Evolutionary conservation across 2,797 vertebrate species (phyloP), one percentile per base, ranked within the genome.

Genomic region (Lacerta agilis): DNA sequence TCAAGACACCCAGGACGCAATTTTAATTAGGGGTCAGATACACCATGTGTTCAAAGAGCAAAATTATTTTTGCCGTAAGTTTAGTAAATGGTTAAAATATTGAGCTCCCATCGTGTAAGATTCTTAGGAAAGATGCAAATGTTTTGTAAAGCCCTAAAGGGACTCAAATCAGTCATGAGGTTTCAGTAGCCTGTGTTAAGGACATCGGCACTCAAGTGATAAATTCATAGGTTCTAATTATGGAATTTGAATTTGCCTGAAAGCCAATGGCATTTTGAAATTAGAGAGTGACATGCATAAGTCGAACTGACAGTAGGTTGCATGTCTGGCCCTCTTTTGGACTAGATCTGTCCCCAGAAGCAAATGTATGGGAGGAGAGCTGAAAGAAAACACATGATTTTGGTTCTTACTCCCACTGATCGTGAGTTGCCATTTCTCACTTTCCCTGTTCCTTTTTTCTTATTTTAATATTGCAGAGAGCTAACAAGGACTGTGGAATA

Each of bases 181-280:
- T 36, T 94, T 91, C 88, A 87, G 85, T 87, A 76, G 72, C 49
- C 23, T 82, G 66, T 61, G 55, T 73, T 58, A 71, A 45, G 92
- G 88, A 67, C 38, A 71, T 69, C 88, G 89, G 79, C 67, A 76
- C 38, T 83, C 75, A 72, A 43, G 79, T 88, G 66, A 55, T 75
- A 82, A 29, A 86, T 43, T 38, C 0, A 4, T 0, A 75, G 36
- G 72, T 27, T 87, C 33, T 75, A 66, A 33, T 80, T 79, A 0
- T 9, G 91, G 91, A 85, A 27, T 69, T 0, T 87, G 38, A 0
- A 45, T 85, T 92, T 91, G 66, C 25, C 17, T 87, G 85, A 29
- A 49, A 79, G n/a, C 49, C 61, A 79, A 11, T 84, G 83, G 83
- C 23, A 81, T 72, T 79, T 91, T 82, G 79, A 86, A 94, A 88